A percentile compares a stretch with the other conserved stretches of the same genome.
phyloP scores from a whole-genome alignment of 2,888 invertebrate genomes.

The Agrotis exclamationis region DNA sequence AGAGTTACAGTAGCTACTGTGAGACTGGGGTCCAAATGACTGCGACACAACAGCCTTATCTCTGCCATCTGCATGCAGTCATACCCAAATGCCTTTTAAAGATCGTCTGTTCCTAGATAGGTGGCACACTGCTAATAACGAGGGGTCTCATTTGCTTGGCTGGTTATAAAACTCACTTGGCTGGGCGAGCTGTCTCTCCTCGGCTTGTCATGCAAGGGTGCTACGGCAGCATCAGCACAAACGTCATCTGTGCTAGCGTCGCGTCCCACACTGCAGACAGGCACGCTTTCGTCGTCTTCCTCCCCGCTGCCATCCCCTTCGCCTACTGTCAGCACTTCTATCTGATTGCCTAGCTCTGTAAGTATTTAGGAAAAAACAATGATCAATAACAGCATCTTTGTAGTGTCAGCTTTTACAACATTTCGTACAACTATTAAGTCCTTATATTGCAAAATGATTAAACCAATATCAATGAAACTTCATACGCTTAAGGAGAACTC shows the following conservation, averaged over 20 bases:
- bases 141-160: too few species aligned
- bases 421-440: too few species aligned
- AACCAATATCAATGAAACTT: too few species aligned
- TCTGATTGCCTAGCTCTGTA: slow-evolving; percentile 89
- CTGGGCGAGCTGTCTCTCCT: slow-evolving; percentile 79
- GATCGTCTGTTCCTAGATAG: too few species aligned
- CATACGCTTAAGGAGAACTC: too few species aligned
- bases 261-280: slow-evolving; percentile 83
- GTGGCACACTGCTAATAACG: too few species aligned
- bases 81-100: too few species aligned
- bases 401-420: neutral
- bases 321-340: slow-evolving; percentile 88
- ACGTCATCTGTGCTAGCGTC: slow-evolving; percentile 88
- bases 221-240: slow-evolving; percentile 87
- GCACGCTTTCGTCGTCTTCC: slow-evolving; percentile 86
- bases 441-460: too few species aligned
- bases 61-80: too few species aligned
- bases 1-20: neutral
- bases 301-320: slow-evolving; percentile 84
- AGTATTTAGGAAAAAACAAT: slow-evolving; percentile 41
- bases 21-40: too few species aligned
- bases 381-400: neutral
- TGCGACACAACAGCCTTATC: too few species aligned
- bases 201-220: slow-evolving; percentile 78
- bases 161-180: slow-evolving; percentile 73